Conservation (phyloP, 2,888 invertebrate genomes). For the Cremastinae sp. region DNA sequence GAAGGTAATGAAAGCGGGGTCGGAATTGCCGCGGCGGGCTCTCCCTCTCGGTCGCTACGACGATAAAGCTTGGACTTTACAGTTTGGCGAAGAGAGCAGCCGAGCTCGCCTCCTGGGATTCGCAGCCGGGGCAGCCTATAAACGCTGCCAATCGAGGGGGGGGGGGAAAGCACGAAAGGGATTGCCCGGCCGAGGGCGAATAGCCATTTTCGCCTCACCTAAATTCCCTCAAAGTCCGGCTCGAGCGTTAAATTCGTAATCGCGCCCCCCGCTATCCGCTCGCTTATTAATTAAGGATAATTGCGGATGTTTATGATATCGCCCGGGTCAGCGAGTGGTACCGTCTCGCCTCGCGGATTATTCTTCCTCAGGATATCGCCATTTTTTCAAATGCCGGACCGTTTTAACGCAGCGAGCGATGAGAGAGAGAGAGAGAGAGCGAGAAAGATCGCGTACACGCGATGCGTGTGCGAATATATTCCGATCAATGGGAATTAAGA, state of each 20-base stretch:
- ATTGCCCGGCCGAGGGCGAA: not conserved
- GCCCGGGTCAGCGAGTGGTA: slow-evolving; percentile 61
- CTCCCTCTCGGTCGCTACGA: slow-evolving; percentile 70
- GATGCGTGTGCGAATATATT: no score
- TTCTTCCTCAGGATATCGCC: not conserved
- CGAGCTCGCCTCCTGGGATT: no score
- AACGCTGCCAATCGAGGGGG: slow-evolving; percentile 17
- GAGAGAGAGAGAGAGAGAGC: no score
- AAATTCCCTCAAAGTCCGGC: slow-evolving; percentile 71
- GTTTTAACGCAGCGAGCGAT: not conserved
- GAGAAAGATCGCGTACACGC: no score
- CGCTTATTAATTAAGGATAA: slow-evolving; percentile 77
- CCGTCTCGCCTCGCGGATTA: slow-evolving; percentile 21
- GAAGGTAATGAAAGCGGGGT: slow-evolving; percentile 78
- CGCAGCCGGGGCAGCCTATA: slow-evolving; percentile 15
- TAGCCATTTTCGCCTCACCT: slow-evolving; percentile 70
- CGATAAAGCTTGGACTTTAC: slow-evolving; percentile 76
- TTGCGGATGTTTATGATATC: slow-evolving; percentile 77
- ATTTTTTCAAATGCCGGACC: slow-evolving; percentile 10
- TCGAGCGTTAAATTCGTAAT: slow-evolving; percentile 71
- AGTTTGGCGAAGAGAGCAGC: slow-evolving; percentile 53
- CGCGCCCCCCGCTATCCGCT: slow-evolving; percentile 71
- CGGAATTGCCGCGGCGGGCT: slow-evolving; percentile 70
- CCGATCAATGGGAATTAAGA: slow-evolving; percentile 44
- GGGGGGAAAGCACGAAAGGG: not conserved